A percentile compares a stretch with the other conserved stretches of the same genome.
Evolutionary conservation across 2,888 invertebrate genomes (phyloP).

Genomic region (Chymomyza caudatula): DNA sequence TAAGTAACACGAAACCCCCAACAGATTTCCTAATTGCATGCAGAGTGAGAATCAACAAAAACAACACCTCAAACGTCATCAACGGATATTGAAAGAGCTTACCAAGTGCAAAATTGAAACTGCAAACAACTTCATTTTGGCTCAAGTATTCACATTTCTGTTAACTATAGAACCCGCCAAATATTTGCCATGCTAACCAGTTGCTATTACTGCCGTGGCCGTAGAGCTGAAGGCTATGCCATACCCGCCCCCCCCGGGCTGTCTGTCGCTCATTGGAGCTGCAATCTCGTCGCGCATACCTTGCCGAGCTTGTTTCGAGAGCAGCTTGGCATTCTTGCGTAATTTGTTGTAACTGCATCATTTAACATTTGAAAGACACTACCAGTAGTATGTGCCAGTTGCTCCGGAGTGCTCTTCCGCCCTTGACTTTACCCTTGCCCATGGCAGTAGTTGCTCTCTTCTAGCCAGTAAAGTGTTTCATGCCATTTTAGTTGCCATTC

Average conservation of each 20-base stretch:
- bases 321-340: conserved; percentile 46
- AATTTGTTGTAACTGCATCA: conserved; percentile 66
- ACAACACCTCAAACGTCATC: neutral
- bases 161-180: conserved; percentile 53
- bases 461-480: conserved; percentile 14
- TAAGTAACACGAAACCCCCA: conserved; percentile 2
- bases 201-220: neutral
- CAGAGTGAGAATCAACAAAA: neutral
- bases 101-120: conserved; percentile 48
- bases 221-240: conserved; percentile 4
- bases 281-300: conserved; percentile 40
- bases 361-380: conserved; percentile 61
- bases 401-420: neutral
- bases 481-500: conserved; percentile 61
- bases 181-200: conserved; percentile 38
- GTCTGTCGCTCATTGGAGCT: conserved; percentile 24
- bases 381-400: neutral
- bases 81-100: conserved; percentile 57
- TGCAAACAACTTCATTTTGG: conserved; percentile 60
- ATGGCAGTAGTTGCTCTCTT: neutral
- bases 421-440: too few species aligned
- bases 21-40: neutral
- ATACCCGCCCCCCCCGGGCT: neutral
- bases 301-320: conserved; percentile 28
- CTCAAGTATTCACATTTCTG: conserved; percentile 34